Evolutionary conservation across 2,113 vertebrate species (phyloP).

Genomic region (Stercorarius parasiticus): DNA sequence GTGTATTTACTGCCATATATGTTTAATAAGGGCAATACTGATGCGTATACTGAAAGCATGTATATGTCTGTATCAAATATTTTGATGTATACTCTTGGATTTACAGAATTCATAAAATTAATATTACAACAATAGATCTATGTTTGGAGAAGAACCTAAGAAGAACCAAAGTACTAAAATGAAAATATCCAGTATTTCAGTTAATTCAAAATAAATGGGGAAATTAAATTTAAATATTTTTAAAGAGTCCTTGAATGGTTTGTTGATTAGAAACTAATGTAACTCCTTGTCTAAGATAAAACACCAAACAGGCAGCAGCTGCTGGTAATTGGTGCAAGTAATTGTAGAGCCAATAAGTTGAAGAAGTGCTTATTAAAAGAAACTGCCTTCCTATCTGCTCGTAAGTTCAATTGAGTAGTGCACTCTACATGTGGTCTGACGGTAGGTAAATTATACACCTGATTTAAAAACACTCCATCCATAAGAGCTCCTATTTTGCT

Average conservation of each 20-base stretch:
- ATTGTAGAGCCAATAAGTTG: conserved; percentile 88
- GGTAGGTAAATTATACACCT: conserved; percentile 88
- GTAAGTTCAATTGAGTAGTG: conserved; percentile 86
- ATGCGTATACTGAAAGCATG: neutral
- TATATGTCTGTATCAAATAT: neutral
- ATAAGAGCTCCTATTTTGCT: conserved; percentile 85
- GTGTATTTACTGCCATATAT: neutral
- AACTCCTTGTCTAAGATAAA: conserved; percentile 82
- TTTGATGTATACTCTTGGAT: neutral
- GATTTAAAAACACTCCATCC: conserved; percentile 89
- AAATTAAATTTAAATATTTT: conserved; percentile 79
- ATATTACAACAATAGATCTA: neutral
- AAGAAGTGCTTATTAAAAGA: conserved; percentile 88
- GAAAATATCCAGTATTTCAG: conserved; percentile 76
- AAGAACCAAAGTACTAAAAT: conserved; percentile 52
- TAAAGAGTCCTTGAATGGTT: conserved; percentile 82
- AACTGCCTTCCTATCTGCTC: conserved; percentile 83
- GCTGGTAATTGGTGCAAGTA: conserved; percentile 88
- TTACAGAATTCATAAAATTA: neutral
- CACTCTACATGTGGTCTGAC: conserved; percentile 85
- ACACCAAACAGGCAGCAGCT: conserved; percentile 84
- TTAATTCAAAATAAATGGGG: conserved; percentile 80
- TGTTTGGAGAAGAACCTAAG: conserved; percentile 50
- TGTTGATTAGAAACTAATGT: conserved; percentile 87
- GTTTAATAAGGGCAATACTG: neutral